Evolutionary conservation across 1,140 invertebrate species (phyloP).

Genomic region (Drosophila bifasciata): DNA sequence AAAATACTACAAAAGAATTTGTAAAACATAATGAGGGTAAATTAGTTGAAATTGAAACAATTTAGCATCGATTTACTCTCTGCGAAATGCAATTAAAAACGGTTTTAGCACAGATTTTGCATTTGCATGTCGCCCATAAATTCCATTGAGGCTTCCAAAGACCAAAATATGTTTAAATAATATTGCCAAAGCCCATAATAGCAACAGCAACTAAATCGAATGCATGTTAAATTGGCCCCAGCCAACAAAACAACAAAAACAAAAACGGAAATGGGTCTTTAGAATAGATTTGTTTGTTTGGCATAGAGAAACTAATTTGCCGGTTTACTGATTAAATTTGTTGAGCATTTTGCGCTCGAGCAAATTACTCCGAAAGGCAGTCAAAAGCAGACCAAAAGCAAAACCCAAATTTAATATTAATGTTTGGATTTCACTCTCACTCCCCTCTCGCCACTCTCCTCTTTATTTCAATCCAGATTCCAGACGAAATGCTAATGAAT

Average conservation of each 20-base stretch:
- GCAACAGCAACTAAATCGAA: slow-evolving; percentile 38
- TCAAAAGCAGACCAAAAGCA: slow-evolving; percentile 7
- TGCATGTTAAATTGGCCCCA: slow-evolving; percentile 33
- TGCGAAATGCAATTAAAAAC: slow-evolving; percentile 33
- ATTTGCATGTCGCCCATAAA: slow-evolving; percentile 43
- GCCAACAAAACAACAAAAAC: too few relatives aligned
- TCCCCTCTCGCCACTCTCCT: slow-evolving; percentile 12
- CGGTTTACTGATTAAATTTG: slow-evolving; percentile 55
- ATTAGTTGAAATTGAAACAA: slow-evolving; percentile 42
- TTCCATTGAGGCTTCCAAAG: slow-evolving; percentile 15
- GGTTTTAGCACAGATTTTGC: slow-evolving; percentile 40
- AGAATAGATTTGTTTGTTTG: slow-evolving; percentile 44
- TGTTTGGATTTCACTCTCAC: slow-evolving; percentile 59
- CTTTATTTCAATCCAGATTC: too few relatives aligned
- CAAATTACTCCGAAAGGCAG: slow-evolving; percentile 37
- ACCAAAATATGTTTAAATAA: slow-evolving; percentile 52
- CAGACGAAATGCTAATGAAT: slow-evolving; percentile 56
- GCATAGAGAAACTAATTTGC: slow-evolving; percentile 50
- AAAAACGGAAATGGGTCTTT: slow-evolving; percentile 54
- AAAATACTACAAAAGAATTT: not conserved
- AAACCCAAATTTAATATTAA: slow-evolving; percentile 61
- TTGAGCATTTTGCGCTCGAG: slow-evolving; percentile 42
- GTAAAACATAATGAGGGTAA: slow-evolving; percentile 24
- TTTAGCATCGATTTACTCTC: slow-evolving; percentile 31
- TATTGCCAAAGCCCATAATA: slow-evolving; percentile 41